phyloP scores from a whole-genome alignment of 2,797 vertebrate genomes.

The Lagodon rhomboides region DNA sequence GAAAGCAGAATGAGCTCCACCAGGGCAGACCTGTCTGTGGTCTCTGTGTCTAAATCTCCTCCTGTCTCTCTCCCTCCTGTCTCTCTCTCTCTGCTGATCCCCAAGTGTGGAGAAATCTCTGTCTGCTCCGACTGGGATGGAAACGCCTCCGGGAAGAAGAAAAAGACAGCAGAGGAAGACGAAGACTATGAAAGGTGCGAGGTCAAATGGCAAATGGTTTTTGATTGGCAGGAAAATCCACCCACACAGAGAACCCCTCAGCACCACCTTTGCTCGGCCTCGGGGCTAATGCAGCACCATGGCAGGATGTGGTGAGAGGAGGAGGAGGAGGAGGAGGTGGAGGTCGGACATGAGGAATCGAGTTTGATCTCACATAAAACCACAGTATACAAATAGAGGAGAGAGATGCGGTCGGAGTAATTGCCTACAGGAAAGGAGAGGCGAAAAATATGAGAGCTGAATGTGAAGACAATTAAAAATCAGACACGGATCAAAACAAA shows the following conservation, averaged over 20 bases:
- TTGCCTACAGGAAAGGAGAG: slow-evolving; percentile 1
- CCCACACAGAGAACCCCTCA: slow-evolving; percentile 33
- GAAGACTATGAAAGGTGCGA: slow-evolving; percentile 41
- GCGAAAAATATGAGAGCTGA: background rate
- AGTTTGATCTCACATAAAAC: slow-evolving; percentile 13
- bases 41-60: background rate
- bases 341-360: background rate
- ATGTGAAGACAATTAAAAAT: slow-evolving; percentile 14
- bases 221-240: slow-evolving; percentile 61
- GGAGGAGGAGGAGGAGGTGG: background rate
- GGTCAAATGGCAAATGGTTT: slow-evolving; percentile 60
- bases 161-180: slow-evolving; percentile 13
- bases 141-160: slow-evolving; percentile 46
- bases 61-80: background rate
- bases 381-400: background rate
- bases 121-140: slow-evolving; percentile 32
- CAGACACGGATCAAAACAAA: slow-evolving; percentile 25
- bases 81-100: background rate
- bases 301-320: slow-evolving; percentile 9
- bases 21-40: background rate
- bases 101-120: slow-evolving; percentile 25
- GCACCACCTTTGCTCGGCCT: slow-evolving; percentile 36
- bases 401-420: background rate
- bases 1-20: background rate
- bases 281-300: slow-evolving; percentile 37